Conservation (phyloP, 2,113 vertebrate genomes). For the Clarias batrachus region DNA sequence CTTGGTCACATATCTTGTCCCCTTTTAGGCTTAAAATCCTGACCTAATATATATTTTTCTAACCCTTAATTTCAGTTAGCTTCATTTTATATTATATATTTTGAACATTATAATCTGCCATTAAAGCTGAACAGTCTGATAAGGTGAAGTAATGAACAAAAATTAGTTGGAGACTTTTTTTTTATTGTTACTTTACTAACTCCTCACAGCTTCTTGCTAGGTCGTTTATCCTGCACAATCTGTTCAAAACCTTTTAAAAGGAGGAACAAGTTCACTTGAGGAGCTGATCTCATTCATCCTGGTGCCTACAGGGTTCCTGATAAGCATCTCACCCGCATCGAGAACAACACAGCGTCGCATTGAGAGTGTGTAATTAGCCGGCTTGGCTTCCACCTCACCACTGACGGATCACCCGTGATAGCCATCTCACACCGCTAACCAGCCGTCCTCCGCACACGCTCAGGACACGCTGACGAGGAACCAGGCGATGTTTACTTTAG, state of each 20-base stretch:
- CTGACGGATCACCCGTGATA: conserved; percentile 75
- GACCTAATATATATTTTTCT: neutral
- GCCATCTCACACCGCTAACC: conserved; percentile 66
- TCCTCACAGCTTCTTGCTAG: neutral
- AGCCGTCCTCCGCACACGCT: conserved; percentile 8
- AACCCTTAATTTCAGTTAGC: neutral
- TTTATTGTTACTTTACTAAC: neutral
- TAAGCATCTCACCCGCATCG: conserved; percentile 77
- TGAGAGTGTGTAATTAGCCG: conserved; percentile 76
- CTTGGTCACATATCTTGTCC: neutral
- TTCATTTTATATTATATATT: neutral
- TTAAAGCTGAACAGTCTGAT: neutral
- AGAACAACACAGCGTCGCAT: conserved; percentile 76
- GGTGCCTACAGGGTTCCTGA: conserved; percentile 71
- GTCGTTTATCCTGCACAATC: conserved; percentile 13
- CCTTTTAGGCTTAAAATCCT: neutral
- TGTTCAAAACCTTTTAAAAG: conserved; percentile 52
- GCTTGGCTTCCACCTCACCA: conserved; percentile 63
- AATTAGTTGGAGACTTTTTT: neutral
- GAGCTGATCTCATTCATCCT: conserved; percentile 72
- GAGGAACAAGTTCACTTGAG: conserved; percentile 52
- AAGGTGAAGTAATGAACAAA: neutral
- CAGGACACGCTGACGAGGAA: neutral
- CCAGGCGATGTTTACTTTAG: conserved; percentile 23
- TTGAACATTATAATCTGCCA: neutral